Evolutionary conservation across 1,140 invertebrate species (phyloP).

Genomic region (Scaptomyza pallida): DNA sequence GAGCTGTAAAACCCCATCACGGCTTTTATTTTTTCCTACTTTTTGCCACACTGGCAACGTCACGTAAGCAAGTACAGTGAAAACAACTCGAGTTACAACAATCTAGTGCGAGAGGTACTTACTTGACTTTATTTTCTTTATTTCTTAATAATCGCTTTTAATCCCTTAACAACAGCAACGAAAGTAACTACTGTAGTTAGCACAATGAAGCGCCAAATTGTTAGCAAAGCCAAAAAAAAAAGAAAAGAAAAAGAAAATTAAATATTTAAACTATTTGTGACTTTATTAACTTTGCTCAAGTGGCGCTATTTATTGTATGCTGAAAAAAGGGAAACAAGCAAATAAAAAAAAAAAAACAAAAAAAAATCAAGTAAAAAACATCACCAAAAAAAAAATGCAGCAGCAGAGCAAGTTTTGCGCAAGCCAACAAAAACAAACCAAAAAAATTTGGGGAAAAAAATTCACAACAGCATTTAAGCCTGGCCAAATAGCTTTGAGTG

Average conservation of each 20-base stretch:
- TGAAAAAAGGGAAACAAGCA: slow-evolving; percentile 10
- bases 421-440: slow-evolving; percentile 3
- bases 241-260: slow-evolving; percentile 74
- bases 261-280: slow-evolving; percentile 82
- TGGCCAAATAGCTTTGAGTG: slow-evolving; percentile 46
- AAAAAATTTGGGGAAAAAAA: slow-evolving; percentile 1
- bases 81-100: slow-evolving; percentile 7
- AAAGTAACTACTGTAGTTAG: slow-evolving; percentile 33
- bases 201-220: slow-evolving; percentile 70
- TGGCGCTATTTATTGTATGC: slow-evolving; percentile 79
- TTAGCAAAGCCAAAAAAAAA: slow-evolving; percentile 75
- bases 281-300: slow-evolving; percentile 81
- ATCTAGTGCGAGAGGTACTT: not conserved
- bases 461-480: slow-evolving; percentile 58
- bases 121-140: too few species aligned
- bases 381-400: slow-evolving; percentile 29
- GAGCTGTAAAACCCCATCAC: not conserved
- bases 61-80: slow-evolving; percentile 45
- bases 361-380: not conserved
- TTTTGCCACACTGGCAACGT: slow-evolving; percentile 42
- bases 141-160: too few species aligned
- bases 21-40: not conserved
- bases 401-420: slow-evolving; percentile 28
- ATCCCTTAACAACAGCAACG: slow-evolving; percentile 9
- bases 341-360: not conserved